These are phyloP conservation scores for Circaetus gallicus DNA, from an alignment of 2,113 vertebrate species.

Conservation along the genomic window DNA sequence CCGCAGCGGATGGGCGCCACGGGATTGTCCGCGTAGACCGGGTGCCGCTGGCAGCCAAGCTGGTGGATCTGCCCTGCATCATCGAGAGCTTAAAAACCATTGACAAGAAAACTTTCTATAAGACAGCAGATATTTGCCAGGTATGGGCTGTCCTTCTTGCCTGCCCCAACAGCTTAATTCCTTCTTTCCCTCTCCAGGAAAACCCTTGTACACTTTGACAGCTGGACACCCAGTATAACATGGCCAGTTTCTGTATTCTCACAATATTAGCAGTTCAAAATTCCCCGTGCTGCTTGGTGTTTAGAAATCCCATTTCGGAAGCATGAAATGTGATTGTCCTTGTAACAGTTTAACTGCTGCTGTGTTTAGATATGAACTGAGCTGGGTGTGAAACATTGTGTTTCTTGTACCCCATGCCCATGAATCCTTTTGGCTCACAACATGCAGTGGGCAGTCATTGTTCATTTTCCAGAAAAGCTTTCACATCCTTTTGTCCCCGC, in stretches of 20 bases:
- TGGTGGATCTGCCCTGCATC: conserved; percentile 93
- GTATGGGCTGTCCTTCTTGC: conserved; percentile 61
- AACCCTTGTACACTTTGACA: neutral
- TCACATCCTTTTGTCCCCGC: neutral
- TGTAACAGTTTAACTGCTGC: neutral
- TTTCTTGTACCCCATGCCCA: neutral
- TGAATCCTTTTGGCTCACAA: neutral
- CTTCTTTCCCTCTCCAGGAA: neutral
- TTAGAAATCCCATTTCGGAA: neutral
- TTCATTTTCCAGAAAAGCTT: neutral
- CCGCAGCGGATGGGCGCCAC: conserved; percentile 85
- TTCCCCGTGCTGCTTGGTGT: neutral
- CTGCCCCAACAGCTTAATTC: neutral
- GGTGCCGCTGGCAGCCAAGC: conserved; percentile 86
- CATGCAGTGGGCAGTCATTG: neutral
- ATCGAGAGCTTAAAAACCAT: conserved; percentile 89
- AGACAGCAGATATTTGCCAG: conserved; percentile 95
- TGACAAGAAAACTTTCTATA: conserved; percentile 94
- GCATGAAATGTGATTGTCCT: neutral
- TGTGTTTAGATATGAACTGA: neutral
- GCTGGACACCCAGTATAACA: neutral
- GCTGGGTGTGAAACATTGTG: neutral
- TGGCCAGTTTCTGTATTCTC: neutral
- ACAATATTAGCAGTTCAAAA: neutral
- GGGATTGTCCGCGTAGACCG: conserved; percentile 89